Base-by-base conservation (phyloP, 1,140 invertebrate genomes). In the Xylocopa sonorina region DNA sequence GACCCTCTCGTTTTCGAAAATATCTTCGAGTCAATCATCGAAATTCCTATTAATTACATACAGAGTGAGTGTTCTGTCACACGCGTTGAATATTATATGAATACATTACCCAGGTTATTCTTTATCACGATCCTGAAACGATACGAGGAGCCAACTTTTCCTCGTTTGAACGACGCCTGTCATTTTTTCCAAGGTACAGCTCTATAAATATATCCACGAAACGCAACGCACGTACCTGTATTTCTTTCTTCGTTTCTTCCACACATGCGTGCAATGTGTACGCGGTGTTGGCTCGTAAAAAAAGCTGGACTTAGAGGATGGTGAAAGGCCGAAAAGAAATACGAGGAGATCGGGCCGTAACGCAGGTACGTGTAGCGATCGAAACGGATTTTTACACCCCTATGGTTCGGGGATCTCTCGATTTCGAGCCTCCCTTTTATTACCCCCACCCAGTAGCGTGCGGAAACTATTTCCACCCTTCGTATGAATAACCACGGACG, bases 331-430 rank as follows among this genome's bases (percentile, higher is more conserved):
- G 24, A 10, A 10, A 27, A 53, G 72, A 75, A 66, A 75, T 75
- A 53, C 32, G 72, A 75, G 46, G 53, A n/a, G 46, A 64, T 41
- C 27, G 34, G 53, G 60, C 0, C 32, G 14, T 62, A n/a, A 18
- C 9, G 34, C 72, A 75, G 72, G 72, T 75, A 75, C 6, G 34
- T n/a, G n/a, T n/a, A 51, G 46, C 41, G 60, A 75, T 75, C 48
- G 27, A 64, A 51, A 43, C 72, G 55, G 51, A 60, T 72, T 41
- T 48, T 60, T 72, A 46, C 69, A 66, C 72, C 48, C 50, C 38
- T 55, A 43, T 10, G 46, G 46, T 46, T 66, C 34, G 1, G 34
- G n/a, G 16, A 53, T 66, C 60, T 16, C 41, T 53, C 24, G 12
- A 27, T 41, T 60, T 41, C 7, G 29, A 34, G 16, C 2, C 29